Base-by-base conservation (phyloP, 2,113 vertebrate species). In the Megaceryle maxima region DNA sequence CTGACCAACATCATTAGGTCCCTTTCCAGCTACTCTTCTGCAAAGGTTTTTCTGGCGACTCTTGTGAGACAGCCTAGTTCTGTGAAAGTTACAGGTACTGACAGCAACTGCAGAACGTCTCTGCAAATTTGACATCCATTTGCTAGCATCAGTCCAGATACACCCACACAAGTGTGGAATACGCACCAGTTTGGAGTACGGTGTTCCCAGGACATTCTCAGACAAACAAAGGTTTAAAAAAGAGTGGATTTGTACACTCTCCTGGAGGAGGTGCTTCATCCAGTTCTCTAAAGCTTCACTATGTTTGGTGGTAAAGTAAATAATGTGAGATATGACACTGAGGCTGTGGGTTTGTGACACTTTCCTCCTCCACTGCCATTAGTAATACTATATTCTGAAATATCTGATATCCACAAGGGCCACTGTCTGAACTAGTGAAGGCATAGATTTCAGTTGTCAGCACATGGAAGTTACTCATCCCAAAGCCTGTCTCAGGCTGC, bases 161-260 rank as follows among this genome's bases (percentile, higher is more conserved):
- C 31, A 60, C 4, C 7, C 33, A 28, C 2, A 20, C 2, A 56
- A 29, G 15, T 37, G 3, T 10, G 13, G 37, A 82, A 26, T 33
- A 72, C 22, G 9, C 37, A 37, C 1, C 10, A 29, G 22, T 43
- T 59, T 43, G 5, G 16, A 33, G 5, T 29, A 29, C 0, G 1
- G 13, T 43, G 25, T 68, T 68, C 41, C 29, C 22, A 92, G 39
- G 26, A 57, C 2, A 0, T 35, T 90, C 28, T 56, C 35, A 33
- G 21, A 29, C 0, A 14, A 86, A n/a, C 20, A 35, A 37, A 85
- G 4, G 2, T 74, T 70, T 66, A 50, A 41, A 28, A 75, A 90
- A 26, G 15, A 6, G 4, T 9, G 39, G 37, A 5, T 63, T 63
- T 73, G 17, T 26, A 46, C 8, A 10, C 15, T 43, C 2, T 6